phyloP scores from a whole-genome alignment of 2,113 vertebrate species.

The Cygnus atratus region DNA sequence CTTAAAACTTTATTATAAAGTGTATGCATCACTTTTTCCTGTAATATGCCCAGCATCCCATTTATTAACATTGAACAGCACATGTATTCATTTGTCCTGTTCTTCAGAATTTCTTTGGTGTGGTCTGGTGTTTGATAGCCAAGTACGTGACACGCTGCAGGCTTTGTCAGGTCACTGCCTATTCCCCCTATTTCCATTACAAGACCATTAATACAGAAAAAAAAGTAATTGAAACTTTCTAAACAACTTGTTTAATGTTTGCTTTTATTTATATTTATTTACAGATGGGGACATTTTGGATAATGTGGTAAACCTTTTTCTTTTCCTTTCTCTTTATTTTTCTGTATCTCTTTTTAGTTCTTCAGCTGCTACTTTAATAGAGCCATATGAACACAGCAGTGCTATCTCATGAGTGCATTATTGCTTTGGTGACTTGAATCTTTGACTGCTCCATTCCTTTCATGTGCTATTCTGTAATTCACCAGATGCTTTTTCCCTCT shows the following conservation, averaged over 20 bases:
- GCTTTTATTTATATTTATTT: not conserved
- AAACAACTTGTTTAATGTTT: not conserved
- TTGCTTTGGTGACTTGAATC: not conserved
- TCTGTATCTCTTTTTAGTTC: not conserved
- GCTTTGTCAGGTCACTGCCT: not conserved
- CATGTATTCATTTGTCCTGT: not conserved
- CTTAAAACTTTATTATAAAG: not conserved
- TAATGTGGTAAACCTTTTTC: not conserved
- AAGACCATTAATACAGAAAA: not conserved
- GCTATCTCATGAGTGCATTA: not conserved
- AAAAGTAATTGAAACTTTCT: not conserved
- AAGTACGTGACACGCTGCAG: not conserved
- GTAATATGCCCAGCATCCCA: not conserved
- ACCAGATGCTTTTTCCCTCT: not conserved
- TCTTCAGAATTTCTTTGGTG: not conserved
- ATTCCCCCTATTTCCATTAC: not conserved
- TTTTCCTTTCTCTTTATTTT: not conserved
- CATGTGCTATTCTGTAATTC: not conserved
- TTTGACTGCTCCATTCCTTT: not conserved
- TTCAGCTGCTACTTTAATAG: not conserved
- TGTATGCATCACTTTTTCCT: not conserved
- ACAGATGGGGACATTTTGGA: not conserved
- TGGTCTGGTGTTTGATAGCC: not conserved
- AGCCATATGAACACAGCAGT: not conserved
- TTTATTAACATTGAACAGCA: not conserved